These are phyloP conservation scores for Cetonia aurata DNA, from an alignment of 2,888 invertebrate species.

Conservation along the genomic window DNA sequence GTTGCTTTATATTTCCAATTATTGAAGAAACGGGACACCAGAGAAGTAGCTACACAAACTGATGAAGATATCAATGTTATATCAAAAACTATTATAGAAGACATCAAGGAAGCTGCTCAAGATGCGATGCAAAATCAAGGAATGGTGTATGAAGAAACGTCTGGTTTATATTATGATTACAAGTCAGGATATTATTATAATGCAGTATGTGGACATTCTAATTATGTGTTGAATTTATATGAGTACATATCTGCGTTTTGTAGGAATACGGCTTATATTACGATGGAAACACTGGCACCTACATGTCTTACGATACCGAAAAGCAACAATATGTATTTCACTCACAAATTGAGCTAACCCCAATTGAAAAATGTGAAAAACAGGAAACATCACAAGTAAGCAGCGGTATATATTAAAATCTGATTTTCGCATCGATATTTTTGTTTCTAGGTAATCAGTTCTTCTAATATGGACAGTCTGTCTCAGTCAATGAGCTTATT, in stretches of 20 bases:
- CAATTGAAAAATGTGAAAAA: slow-evolving; percentile 50
- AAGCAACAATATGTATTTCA: slow-evolving; percentile 84
- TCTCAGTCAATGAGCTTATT: slow-evolving; percentile 63
- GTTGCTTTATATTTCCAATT: not conserved
- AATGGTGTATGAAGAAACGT: slow-evolving; percentile 88
- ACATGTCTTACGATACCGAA: slow-evolving; percentile 84
- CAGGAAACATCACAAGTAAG: slow-evolving; percentile 52
- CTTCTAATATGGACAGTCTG: slow-evolving; percentile 64
- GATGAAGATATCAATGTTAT: slow-evolving; percentile 42
- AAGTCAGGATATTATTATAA: slow-evolving; percentile 92
- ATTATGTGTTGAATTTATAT: slow-evolving; percentile 5
- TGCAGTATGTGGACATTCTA: slow-evolving; percentile 72
- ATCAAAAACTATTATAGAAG: slow-evolving; percentile 74
- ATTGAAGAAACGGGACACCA: slow-evolving; percentile 35
- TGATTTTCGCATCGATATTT: slow-evolving; percentile 37
- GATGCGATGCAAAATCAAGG: slow-evolving; percentile 79
- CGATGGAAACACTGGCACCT: slow-evolving; percentile 86
- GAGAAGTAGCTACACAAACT: slow-evolving; percentile 57
- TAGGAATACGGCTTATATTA: slow-evolving; percentile 91
- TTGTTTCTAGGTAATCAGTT: slow-evolving; percentile 65
- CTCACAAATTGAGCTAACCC: slow-evolving; percentile 76
- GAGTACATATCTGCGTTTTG: slow-evolving; percentile 52
- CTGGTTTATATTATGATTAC: slow-evolving; percentile 90
- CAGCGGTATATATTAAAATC: not conserved
- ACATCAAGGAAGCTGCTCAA: slow-evolving; percentile 83